A percentile compares a stretch with the other conserved stretches of the same genome.
These are phyloP conservation scores for Amphilophus citrinellus DNA, from an alignment of 2,113 vertebrate genomes.

Conservation along the genomic window DNA sequence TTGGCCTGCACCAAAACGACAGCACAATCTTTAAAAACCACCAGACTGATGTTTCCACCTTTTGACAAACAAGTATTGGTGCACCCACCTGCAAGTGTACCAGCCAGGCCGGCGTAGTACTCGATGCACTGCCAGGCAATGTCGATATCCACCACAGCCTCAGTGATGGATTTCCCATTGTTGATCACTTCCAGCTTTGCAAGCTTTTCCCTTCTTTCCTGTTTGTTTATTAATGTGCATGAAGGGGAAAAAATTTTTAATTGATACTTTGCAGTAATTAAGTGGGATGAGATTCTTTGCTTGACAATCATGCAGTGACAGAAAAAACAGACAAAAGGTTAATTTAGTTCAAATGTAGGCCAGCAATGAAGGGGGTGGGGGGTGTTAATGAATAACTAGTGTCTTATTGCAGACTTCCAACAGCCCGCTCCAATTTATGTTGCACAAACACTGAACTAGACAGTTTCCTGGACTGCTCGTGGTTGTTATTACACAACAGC, in stretches of 20 bases:
- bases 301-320: not conserved
- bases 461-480: fast-evolving
- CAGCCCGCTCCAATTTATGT: not conserved
- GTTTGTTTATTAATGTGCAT: not conserved
- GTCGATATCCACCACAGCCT: conserved; percentile 89
- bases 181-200: conserved; percentile 92
- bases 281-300: not conserved
- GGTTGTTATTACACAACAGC: not conserved
- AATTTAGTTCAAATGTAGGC: conserved; percentile 17
- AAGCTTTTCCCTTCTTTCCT: conserved; percentile 91
- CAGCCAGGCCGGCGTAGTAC: conserved; percentile 92
- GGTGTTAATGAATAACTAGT: conserved; percentile 50
- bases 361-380: fast-evolving
- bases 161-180: conserved; percentile 94
- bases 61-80: not conserved
- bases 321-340: not conserved
- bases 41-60: fast-evolving
- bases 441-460: not conserved
- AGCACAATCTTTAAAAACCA: not conserved
- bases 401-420: not conserved
- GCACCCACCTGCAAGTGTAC: conserved; percentile 86
- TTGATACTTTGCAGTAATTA: not conserved
- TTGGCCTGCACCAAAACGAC: conserved; percentile 83
- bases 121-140: conserved; percentile 90
- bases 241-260: not conserved